Evolutionary conservation across 2,797 vertebrate genomes (phyloP), one percentile per base, ranked within the genome.

Genomic region (Pelodytes ibericus): DNA sequence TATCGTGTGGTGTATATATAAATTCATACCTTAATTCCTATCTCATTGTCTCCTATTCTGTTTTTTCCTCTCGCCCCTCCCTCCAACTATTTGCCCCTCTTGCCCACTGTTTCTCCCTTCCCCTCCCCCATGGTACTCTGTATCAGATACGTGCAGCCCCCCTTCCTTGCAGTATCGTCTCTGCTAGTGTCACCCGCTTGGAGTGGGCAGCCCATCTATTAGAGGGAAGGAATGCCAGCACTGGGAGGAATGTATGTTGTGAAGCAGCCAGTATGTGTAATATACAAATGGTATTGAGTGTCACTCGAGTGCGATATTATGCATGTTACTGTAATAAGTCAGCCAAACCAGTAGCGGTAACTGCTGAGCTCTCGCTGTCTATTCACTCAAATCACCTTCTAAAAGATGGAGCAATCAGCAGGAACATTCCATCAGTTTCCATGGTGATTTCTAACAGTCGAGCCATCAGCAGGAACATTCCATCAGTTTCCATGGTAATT

Each of bases 241-340:
- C 33, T 22, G 41, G 26, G 64, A 30, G 41, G 39, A 39, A 47
- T 26, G 58, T 61, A 31, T 61, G 29, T 61, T n/a, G n/a, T 53
- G 49, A 22, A 20, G 24, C 44, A 18, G 44, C 13, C 13, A 11
- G 18, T 2, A 47, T 16, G 18, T 4, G 18, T n/a, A 36, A 44
- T 16, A 44, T n/a, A 13, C 33, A 36, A 36, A 5, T 36, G 33
- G 33, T 36, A 5, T 36, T 36, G 5, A 5, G 33, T 36, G 5
- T 36, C 5, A 5, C 2, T 10, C 13, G 41, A n/a, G n/a, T 44
- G 41, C 18, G 41, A 44, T 10, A 3, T 44, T 44, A 44, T 16
- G 18, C 41, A 44, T 44, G 41, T 44, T 44, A 44, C 9, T 44
- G 41, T 16, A 44, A 44, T 16, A 44, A 13, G 10, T 44, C n/a